Evolutionary conservation across 2,113 vertebrate genomes (phyloP).

Genomic region (Amblyopsis rosae): DNA sequence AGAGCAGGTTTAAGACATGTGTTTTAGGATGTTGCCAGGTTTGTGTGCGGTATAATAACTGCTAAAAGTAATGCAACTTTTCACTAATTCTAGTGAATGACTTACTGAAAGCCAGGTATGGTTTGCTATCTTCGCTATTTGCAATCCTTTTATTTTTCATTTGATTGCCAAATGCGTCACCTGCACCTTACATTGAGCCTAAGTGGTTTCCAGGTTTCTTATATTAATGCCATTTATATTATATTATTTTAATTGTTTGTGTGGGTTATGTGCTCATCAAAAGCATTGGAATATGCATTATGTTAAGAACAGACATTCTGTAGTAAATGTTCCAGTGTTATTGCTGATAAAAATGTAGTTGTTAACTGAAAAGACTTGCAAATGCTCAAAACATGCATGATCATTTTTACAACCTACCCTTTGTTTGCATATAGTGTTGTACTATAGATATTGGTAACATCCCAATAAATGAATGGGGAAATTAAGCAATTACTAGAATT

Average conservation of each 20-base stretch:
- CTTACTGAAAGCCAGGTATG: background rate
- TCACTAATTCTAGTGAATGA: background rate
- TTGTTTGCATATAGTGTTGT: slow-evolving; percentile 65
- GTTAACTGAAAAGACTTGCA: slow-evolving; percentile 84
- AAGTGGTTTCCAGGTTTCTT: background rate
- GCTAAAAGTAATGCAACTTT: background rate
- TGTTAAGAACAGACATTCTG: background rate
- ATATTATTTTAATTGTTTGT: background rate
- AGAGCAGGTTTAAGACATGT: slow-evolving; percentile 40
- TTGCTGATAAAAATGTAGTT: slow-evolving; percentile 31
- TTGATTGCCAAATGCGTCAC: background rate
- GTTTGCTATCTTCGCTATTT: background rate
- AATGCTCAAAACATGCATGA: slow-evolving; percentile 79
- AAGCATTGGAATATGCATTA: background rate
- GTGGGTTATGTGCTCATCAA: background rate
- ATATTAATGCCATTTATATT: background rate
- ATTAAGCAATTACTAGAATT: background rate
- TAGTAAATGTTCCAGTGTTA: background rate
- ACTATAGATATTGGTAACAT: slow-evolving; percentile 22
- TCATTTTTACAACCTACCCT: slow-evolving; percentile 65
- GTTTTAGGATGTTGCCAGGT: background rate
- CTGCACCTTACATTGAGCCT: background rate
- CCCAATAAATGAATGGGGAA: background rate
- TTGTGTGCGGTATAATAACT: background rate
- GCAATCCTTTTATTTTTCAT: background rate